phyloP scores from a whole-genome alignment of 2,888 invertebrate genomes.

The Drosophila melanocephala region DNA sequence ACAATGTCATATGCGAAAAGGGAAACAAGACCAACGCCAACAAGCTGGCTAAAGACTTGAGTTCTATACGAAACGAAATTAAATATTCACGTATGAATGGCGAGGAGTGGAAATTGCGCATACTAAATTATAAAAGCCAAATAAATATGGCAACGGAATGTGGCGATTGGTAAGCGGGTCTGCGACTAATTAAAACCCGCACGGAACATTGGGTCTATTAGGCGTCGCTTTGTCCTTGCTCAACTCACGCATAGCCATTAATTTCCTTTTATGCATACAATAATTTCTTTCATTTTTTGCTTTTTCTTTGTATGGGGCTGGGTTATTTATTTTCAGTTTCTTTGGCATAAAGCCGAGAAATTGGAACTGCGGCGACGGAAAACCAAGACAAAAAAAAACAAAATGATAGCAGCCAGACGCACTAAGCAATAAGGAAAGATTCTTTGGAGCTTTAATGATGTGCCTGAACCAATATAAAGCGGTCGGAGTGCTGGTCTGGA shows the following conservation, averaged over 20 bases:
- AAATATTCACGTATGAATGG: slow-evolving; percentile 28
- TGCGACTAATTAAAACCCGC: slow-evolving; percentile 61
- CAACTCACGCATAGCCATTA: slow-evolving; percentile 63
- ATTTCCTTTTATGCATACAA: slow-evolving; percentile 75
- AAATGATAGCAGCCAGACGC: slow-evolving; percentile 42
- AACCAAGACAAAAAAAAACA: slow-evolving; percentile 25
- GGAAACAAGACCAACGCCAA: slow-evolving; percentile 24
- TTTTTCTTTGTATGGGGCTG: slow-evolving; percentile 12
- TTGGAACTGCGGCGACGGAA: slow-evolving; percentile 20
- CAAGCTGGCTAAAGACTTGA: slow-evolving; percentile 3
- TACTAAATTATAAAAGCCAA: slow-evolving; percentile 67
- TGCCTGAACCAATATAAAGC: slow-evolving; percentile 54
- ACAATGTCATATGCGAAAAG: slow-evolving; percentile 38
- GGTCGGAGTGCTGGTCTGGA: slow-evolving; percentile 54
- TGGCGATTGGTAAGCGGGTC: slow-evolving; percentile 14
- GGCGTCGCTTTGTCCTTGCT: slow-evolving; percentile 68
- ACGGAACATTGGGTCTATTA: slow-evolving; percentile 54
- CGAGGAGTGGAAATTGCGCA: slow-evolving; percentile 67
- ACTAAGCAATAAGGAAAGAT: slow-evolving; percentile 29
- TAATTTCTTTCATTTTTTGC: slow-evolving; percentile 71
- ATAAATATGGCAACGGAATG: slow-evolving; percentile 43
- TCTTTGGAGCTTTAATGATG: slow-evolving; percentile 67
- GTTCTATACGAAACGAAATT: slow-evolving; percentile 12
- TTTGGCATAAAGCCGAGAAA: slow-evolving; percentile 12
- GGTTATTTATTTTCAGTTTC: slow-evolving; percentile 43